Evolutionary conservation across 2,888 invertebrate genomes (phyloP).

Genomic region (Listrodromus nycthemerus): DNA sequence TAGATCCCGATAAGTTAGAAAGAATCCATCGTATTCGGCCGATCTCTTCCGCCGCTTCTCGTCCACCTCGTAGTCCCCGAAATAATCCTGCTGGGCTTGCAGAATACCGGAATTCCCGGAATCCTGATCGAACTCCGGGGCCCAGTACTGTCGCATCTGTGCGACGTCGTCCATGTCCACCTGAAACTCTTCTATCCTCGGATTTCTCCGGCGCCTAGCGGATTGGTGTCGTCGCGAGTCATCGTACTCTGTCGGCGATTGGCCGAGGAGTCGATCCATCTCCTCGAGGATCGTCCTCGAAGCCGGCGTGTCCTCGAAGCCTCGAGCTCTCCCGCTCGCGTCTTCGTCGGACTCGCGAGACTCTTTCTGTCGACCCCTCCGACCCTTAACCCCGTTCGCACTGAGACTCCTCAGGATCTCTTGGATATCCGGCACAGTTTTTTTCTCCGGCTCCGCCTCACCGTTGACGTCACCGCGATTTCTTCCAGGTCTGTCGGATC

Average conservation of each 20-base stretch:
- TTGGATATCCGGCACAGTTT: slow-evolving; percentile 46
- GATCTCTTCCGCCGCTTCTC: slow-evolving; percentile 69
- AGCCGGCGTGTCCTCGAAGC: background rate
- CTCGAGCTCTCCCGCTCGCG: slow-evolving; percentile 23
- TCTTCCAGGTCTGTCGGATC: slow-evolving; percentile 73
- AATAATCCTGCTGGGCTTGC: slow-evolving; percentile 77
- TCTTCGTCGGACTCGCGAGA: slow-evolving; percentile 42
- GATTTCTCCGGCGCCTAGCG: slow-evolving; percentile 66
- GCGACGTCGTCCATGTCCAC: slow-evolving; percentile 76
- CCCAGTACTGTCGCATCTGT: slow-evolving; percentile 73
- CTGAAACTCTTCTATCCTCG: slow-evolving; percentile 77
- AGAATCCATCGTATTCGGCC: slow-evolving; percentile 49
- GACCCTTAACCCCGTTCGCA: slow-evolving; percentile 24
- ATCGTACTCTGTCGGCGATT: slow-evolving; percentile 35
- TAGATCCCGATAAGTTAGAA: slow-evolving; percentile 74
- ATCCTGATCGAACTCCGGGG: slow-evolving; percentile 64
- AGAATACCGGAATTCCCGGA: slow-evolving; percentile 64
- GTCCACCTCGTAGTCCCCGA: slow-evolving; percentile 78
- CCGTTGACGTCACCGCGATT: slow-evolving; percentile 38
- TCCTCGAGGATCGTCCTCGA: slow-evolving; percentile 52
- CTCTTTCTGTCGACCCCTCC: slow-evolving; percentile 19
- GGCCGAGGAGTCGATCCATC: slow-evolving; percentile 44
- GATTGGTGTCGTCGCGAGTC: slow-evolving; percentile 27
- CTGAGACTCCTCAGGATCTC: slow-evolving; percentile 48
- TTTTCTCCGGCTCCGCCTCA: slow-evolving; percentile 25